A percentile compares a stretch with the other conserved stretches of the same genome.
phyloP scores from a whole-genome alignment of 1,140 invertebrate genomes.

The Lepidurus arcticus region DNA sequence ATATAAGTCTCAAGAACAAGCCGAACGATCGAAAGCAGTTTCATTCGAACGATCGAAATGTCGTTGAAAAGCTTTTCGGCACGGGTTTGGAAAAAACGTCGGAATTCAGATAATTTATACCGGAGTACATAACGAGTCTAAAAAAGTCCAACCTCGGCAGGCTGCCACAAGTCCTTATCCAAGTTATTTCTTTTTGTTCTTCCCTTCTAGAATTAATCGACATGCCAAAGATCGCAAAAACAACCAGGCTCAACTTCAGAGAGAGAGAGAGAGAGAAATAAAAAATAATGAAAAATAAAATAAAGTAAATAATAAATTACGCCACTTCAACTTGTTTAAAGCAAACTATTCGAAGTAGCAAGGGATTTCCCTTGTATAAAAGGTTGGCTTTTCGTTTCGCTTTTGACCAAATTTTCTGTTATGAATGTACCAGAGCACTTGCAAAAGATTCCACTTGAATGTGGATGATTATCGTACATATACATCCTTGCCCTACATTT shows the following conservation, averaged over 20 bases:
- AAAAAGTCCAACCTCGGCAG: neutral
- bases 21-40: neutral
- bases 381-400: neutral
- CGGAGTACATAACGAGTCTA: neutral
- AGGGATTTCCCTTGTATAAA: neutral
- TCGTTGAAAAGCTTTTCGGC: neutral
- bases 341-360: neutral
- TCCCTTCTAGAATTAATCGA: neutral
- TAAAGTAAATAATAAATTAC: no score
- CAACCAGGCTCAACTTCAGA: no score
- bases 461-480: neutral
- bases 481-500: neutral
- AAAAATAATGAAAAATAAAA: no score
- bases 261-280: no score
- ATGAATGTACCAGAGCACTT: neutral
- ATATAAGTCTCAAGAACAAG: no score
- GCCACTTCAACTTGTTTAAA: no score
- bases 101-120: neutral
- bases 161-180: constrained; percentile 1
- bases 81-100: neutral
- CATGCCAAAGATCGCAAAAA: neutral
- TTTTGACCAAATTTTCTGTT: neutral
- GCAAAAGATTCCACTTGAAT: neutral
- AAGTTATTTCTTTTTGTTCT: neutral
- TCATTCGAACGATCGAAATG: neutral